These are phyloP conservation scores for Ophioderma brevispina DNA, from an alignment of 35 echinoderm and acorn worm species.

Conservation along the genomic window DNA sequence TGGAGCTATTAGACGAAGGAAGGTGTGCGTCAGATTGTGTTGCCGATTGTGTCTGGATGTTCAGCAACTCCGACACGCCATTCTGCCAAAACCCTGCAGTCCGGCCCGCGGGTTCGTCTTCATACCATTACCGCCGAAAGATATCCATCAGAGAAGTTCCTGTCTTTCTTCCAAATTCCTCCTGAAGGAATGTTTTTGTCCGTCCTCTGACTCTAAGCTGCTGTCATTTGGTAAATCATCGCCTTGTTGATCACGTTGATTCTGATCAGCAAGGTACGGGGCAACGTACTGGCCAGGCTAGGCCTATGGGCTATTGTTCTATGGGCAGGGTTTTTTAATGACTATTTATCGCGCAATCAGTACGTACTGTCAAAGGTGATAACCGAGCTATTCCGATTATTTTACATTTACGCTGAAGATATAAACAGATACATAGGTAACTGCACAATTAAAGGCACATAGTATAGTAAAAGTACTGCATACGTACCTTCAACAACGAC, in stretches of 20 bases:
- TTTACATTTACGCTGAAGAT: not conserved
- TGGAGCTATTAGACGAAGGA: not conserved
- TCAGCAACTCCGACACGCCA: not conserved
- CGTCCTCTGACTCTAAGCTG: not conserved
- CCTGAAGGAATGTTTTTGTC: not conserved
- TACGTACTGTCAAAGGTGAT: not conserved
- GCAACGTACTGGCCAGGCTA: not conserved
- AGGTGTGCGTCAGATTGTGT: not conserved
- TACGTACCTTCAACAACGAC: too few species aligned
- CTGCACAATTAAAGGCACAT: too few species aligned
- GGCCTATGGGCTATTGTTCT: not conserved
- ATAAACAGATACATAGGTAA: not conserved
- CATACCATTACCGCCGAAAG: conserved; percentile 9
- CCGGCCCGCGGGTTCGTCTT: not conserved
- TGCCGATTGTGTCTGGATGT: conserved; percentile 1
- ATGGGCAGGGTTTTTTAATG: conserved; percentile 9
- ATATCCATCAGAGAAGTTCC: conserved; percentile 1
- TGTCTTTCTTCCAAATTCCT: not conserved
- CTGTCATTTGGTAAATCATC: not conserved
- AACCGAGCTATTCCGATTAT: not conserved
- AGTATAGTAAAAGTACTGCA: too few species aligned
- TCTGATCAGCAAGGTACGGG: not conserved
- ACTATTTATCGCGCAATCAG: not conserved
- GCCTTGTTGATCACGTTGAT: not conserved
- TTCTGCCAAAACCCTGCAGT: not conserved